phyloP scores from a whole-genome alignment of 2,113 vertebrate genomes.

The Heterotilapia buettikoferi region DNA sequence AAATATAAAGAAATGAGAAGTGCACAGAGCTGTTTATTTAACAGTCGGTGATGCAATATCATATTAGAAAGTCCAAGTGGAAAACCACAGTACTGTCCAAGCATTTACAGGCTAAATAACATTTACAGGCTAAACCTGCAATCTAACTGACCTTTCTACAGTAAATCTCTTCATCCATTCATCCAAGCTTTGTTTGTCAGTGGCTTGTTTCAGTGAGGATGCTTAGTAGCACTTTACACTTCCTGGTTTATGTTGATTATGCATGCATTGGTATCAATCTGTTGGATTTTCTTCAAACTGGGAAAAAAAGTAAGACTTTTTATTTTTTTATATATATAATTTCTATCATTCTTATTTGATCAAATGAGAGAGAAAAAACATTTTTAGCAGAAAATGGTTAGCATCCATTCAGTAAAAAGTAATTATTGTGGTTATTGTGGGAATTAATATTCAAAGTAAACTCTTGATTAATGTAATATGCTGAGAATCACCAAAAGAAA shows the following conservation, averaged over 20 bases:
- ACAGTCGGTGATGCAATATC: neutral
- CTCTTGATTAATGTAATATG: neutral
- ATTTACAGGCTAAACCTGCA: neutral
- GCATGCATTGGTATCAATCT: neutral
- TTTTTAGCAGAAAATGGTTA: neutral
- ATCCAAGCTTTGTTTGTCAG: neutral
- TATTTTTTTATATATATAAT: neutral
- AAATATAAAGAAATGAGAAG: neutral
- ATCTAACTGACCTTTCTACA: neutral
- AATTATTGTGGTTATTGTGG: neutral
- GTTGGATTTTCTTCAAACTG: neutral
- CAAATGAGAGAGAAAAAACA: neutral
- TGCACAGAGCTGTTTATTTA: neutral
- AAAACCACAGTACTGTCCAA: conserved; percentile 13
- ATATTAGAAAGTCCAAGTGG: neutral
- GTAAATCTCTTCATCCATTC: neutral
- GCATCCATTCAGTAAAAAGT: neutral
- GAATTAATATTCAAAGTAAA: neutral
- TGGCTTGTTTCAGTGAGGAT: neutral
- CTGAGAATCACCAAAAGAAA: neutral
- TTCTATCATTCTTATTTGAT: conserved; percentile 10
- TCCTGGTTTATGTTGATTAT: neutral
- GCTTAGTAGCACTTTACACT: neutral
- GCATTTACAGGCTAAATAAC: neutral
- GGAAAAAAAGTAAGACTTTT: neutral